Evolutionary conservation across 2,113 vertebrate genomes (phyloP).

Genomic region (Macaca nemestrina): DNA sequence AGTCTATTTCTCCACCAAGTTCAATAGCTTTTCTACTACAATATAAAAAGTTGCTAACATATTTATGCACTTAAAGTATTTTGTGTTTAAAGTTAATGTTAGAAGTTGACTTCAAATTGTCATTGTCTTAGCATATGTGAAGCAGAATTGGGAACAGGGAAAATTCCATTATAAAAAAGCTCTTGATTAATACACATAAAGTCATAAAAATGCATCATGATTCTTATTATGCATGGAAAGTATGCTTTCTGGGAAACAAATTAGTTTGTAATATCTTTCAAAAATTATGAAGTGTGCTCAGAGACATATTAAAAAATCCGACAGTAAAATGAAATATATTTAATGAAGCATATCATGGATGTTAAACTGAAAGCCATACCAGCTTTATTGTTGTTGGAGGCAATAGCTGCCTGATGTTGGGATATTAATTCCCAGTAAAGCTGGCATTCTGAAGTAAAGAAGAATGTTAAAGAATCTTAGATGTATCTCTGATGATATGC

Average conservation of each 20-base stretch:
- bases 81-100: neutral
- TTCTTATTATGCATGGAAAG: constrained; percentile 63
- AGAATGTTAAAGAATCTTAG: neutral
- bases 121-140: neutral
- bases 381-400: constrained; percentile 38
- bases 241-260: constrained; percentile 78
- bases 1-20: neutral
- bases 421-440: constrained; percentile 68
- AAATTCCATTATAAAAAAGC: neutral
- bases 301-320: constrained; percentile 71
- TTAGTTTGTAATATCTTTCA: constrained; percentile 70
- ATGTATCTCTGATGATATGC: neutral
- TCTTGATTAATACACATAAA: constrained; percentile 59
- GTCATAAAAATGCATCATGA: constrained; percentile 46
- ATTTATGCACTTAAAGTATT: neutral
- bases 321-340: constrained; percentile 74
- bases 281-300: constrained; percentile 65
- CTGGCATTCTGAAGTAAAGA: constrained; percentile 47
- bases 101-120: neutral
- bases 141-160: neutral
- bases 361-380: constrained; percentile 60
- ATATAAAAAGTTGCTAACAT: neutral
- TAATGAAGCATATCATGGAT: constrained; percentile 60
- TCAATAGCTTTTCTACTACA: neutral
- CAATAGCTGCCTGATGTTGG: constrained; percentile 52